A percentile compares a stretch with the other conserved stretches of the same genome.
These are phyloP conservation scores for Ictalurus furcatus DNA, from an alignment of 2,113 vertebrate genomes.

Conservation along the genomic window DNA sequence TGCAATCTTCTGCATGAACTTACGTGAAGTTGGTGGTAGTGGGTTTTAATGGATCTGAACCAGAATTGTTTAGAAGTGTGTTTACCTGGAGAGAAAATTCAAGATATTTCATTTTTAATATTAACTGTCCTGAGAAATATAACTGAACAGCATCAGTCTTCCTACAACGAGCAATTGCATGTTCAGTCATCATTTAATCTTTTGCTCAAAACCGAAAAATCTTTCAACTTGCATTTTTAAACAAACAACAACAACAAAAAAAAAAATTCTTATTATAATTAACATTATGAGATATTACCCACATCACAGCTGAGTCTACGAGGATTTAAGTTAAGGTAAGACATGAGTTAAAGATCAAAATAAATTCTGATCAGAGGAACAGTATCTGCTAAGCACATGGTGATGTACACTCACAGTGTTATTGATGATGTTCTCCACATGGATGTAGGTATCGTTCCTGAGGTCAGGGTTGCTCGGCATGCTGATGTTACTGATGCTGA, in stretches of 20 bases:
- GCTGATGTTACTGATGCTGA: too few relatives aligned
- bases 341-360: too few relatives aligned
- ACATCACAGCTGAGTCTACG: neutral
- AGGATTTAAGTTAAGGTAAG: too few relatives aligned
- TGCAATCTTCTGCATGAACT: neutral
- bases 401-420: too few relatives aligned
- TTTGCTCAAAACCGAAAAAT: neutral
- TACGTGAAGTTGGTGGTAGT: slow-evolving; percentile 18
- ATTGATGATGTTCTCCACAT: too few relatives aligned
- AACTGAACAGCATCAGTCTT: neutral
- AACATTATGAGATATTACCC: too few relatives aligned
- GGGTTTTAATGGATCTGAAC: neutral
- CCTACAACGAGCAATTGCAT: neutral
- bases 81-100: slow-evolving; percentile 14
- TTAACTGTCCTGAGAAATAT: neutral
- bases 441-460: too few relatives aligned
- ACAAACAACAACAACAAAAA: too few relatives aligned
- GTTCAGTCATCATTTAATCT: neutral
- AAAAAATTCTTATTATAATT: neutral
- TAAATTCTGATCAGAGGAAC: neutral
- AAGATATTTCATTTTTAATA: neutral
- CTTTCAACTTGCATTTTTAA: neutral
- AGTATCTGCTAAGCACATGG: too few relatives aligned
- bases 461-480: too few relatives aligned
- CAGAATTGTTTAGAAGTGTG: slow-evolving; percentile 7